Percentiles rank a stretch among this genome's conserved stretches.
phyloP scores from a whole-genome alignment of 2,888 invertebrate species.

The Melinaea menophilus region DNA sequence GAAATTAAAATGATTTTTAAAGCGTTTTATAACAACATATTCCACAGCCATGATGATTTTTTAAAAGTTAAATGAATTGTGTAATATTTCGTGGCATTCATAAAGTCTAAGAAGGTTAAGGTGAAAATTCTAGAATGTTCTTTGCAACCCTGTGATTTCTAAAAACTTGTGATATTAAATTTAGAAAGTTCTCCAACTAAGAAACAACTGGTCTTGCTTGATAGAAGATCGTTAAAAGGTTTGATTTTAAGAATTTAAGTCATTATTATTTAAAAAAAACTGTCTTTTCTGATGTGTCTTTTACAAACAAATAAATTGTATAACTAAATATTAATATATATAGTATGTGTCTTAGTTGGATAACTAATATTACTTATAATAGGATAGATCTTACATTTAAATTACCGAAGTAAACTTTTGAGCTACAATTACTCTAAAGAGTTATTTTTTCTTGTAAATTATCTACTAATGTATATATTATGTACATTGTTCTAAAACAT shows the following conservation, averaged over 20 bases:
- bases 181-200: slow-evolving; percentile 50
- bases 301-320: neutral
- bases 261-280: neutral
- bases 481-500: slow-evolving; percentile 72
- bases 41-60: slow-evolving; percentile 1
- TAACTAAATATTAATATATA: neutral
- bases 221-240: neutral
- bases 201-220: slow-evolving; percentile 33
- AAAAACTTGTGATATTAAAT: slow-evolving; percentile 59
- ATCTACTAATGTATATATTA: slow-evolving; percentile 61
- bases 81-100: neutral
- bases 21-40: neutral
- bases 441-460: slow-evolving; percentile 50
- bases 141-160: slow-evolving; percentile 71
- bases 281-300: neutral
- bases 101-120: slow-evolving; percentile 12
- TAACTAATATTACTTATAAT: slow-evolving; percentile 45
- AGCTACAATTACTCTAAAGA: slow-evolving; percentile 66
- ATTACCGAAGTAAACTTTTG: slow-evolving; percentile 63
- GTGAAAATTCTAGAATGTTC: slow-evolving; percentile 43
- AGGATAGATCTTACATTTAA: slow-evolving; percentile 60
- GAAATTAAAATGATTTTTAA: neutral
- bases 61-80: neutral
- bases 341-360: slow-evolving; percentile 33
- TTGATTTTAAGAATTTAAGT: neutral